Evolutionary conservation across 2,113 vertebrate genomes (phyloP).

Genomic region (Megaceryle torquata): DNA sequence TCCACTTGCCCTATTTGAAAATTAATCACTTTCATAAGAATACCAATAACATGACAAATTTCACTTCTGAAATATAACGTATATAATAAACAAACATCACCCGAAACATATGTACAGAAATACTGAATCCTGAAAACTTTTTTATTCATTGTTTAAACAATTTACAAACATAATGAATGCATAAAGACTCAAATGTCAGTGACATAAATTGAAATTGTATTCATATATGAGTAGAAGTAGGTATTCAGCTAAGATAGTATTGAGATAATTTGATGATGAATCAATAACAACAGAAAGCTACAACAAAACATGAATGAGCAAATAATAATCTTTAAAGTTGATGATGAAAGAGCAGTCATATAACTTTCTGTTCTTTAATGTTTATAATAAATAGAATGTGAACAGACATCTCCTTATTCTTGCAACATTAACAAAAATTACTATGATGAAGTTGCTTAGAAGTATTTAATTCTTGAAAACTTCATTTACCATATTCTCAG

Average conservation of each 20-base stretch:
- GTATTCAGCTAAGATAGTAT: conserved; percentile 13
- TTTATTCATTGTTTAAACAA: conserved; percentile 51
- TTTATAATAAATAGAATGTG: not conserved
- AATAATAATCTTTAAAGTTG: not conserved
- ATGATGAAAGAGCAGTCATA: not conserved
- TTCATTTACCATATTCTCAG: not conserved
- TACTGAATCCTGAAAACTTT: conserved; percentile 45
- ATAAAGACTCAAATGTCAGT: conserved; percentile 53
- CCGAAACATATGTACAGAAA: not conserved
- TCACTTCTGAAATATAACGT: not conserved
- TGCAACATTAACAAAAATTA: not conserved
- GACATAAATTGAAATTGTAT: conserved; percentile 58
- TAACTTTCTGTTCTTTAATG: not conserved
- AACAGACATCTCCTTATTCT: not conserved
- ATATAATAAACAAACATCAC: not conserved
- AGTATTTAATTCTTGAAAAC: not conserved
- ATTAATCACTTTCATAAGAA: not conserved
- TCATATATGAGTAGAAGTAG: conserved; percentile 30
- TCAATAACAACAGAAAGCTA: not conserved
- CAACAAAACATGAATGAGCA: not conserved
- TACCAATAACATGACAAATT: not conserved
- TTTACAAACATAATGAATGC: conserved; percentile 48
- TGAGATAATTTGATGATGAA: conserved; percentile 13
- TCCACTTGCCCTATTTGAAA: not conserved
- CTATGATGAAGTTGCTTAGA: not conserved